Percentiles rank a stretch among this genome's conserved stretches.
These are phyloP conservation scores for Microctenopoma stevenorrisi DNA, from an alignment of 2,797 vertebrate species.

Conservation along the genomic window DNA sequence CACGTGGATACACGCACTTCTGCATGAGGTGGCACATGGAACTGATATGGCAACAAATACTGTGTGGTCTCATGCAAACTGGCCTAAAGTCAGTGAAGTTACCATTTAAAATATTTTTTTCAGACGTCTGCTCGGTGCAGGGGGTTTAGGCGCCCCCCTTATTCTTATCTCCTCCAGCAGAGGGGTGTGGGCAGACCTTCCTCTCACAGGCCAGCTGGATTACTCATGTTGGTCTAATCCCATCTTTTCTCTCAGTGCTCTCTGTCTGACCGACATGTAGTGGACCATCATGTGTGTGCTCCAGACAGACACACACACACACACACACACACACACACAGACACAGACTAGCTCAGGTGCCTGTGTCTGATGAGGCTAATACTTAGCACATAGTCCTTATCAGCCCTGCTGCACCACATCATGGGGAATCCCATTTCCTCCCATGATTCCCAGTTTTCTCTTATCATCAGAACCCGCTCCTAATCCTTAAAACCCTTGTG, in stretches of 20 bases:
- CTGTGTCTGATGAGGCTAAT: slow-evolving; percentile 4
- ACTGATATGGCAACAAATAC: no score
- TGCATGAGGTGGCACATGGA: no score
- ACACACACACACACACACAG: slow-evolving; percentile 8
- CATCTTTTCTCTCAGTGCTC: slow-evolving; percentile 55
- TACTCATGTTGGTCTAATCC: slow-evolving; percentile 78
- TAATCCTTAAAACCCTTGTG: slow-evolving; percentile 63
- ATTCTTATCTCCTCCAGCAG: slow-evolving; percentile 78
- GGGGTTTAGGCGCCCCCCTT: neutral
- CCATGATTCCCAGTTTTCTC: slow-evolving; percentile 54
- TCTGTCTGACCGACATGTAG: slow-evolving; percentile 36
- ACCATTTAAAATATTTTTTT: neutral
- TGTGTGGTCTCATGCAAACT: neutral
- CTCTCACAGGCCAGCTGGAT: slow-evolving; percentile 69
- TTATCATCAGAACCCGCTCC: slow-evolving; percentile 63
- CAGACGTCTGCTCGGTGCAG: slow-evolving; percentile 25
- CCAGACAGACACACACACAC: neutral
- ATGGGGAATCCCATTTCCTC: slow-evolving; percentile 64
- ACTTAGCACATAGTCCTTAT: slow-evolving; percentile 11
- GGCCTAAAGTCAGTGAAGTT: neutral
- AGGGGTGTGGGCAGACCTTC: slow-evolving; percentile 57
- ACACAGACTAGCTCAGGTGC: slow-evolving; percentile 59
- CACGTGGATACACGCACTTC: neutral
- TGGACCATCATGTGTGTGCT: slow-evolving; percentile 40
- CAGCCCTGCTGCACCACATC: slow-evolving; percentile 35